A percentile compares a stretch with the other conserved stretches of the same genome.
Evolutionary conservation across 2,888 invertebrate genomes (phyloP).

Genomic region (Epistrophe grossulariae): DNA sequence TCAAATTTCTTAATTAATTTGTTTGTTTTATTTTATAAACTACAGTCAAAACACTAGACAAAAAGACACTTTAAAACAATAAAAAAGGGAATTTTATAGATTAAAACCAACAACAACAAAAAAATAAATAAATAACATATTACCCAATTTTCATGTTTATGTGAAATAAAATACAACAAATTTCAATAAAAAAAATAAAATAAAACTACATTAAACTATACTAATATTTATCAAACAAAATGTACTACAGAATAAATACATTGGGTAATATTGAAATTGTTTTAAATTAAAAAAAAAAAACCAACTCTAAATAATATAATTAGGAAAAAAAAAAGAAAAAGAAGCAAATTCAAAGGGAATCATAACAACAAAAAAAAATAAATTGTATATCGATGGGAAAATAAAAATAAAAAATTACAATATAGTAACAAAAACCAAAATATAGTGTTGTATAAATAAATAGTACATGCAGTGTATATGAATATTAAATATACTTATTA

Average conservation of each 20-base stretch:
- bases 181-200: constrained; percentile 41
- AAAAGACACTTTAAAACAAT: constrained; percentile 46
- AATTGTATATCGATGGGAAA: constrained; percentile 72
- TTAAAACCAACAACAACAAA: constrained; percentile 2
- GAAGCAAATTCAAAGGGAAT: constrained; percentile 42
- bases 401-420: constrained; percentile 61
- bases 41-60: constrained; percentile 8
- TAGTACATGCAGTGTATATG: constrained; percentile 77
- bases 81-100: constrained; percentile 53
- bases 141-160: constrained; percentile 56
- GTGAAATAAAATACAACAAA: constrained; percentile 27
- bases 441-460: constrained; percentile 76
- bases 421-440: constrained; percentile 61
- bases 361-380: constrained; percentile 48
- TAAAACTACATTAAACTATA: constrained; percentile 36
- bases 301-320: constrained; percentile 30
- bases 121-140: constrained; percentile 19
- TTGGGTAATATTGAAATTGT: constrained; percentile 63
- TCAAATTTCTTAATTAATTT: constrained; percentile 11
- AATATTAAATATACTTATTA: constrained; percentile 78
- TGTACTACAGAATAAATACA: constrained; percentile 42
- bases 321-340: constrained; percentile 16
- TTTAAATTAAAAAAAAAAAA: constrained; percentile 47
- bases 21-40: constrained; percentile 28
- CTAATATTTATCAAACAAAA: constrained; percentile 19